Base-by-base conservation (phyloP, 2,113 vertebrate species). In the Neopipo cinnamomea region DNA sequence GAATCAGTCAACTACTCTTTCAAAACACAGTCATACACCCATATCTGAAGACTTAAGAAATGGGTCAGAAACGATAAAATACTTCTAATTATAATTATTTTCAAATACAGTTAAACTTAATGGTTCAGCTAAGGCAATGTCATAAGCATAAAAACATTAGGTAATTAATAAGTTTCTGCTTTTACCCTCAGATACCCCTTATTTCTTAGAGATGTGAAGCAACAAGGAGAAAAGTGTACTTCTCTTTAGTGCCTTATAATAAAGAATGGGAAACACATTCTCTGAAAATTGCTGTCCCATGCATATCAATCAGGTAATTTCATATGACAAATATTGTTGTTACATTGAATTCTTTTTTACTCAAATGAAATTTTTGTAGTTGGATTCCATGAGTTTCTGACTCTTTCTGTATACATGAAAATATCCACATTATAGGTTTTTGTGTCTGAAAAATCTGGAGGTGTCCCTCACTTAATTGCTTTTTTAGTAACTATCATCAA, bases 111-210 rank as follows among this genome's bases (percentile, higher is more conserved):
- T 31, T 35, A 42, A 88, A 61, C 59, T 68, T 93, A 87, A 70
- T 44, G 33, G 7, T 74, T 94, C 30, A 28, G 18, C 50, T 71
- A 89, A 73, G 44, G 59, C 68, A 79, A 91, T 25, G 37, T 53
- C 72, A 30, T 39, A 94, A 88, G 27, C 55, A 84, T 28, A 78
- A 91, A 78, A 76, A 35, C 6, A 92, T 46, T 58, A 90, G 27
- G 46, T 59, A 58, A 93, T 94, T 91, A 52, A 93, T 63, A 91
- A 22, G 22, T 84, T 93, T 62, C 49, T 95, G 28, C 63, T 93
- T 50, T 41, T 78, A 62, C 46, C 39, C n/a, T 91, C 39, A 72
- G 31, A 94, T 35, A 92, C 80, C 37, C 13, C n/a, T 68, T 82
- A 72, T 81, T 85, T 95, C 58, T 37, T 22, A 85, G 71, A 91